phyloP scores from a whole-genome alignment of 2,113 vertebrate species.

The Erythrolamprus reginae region DNA sequence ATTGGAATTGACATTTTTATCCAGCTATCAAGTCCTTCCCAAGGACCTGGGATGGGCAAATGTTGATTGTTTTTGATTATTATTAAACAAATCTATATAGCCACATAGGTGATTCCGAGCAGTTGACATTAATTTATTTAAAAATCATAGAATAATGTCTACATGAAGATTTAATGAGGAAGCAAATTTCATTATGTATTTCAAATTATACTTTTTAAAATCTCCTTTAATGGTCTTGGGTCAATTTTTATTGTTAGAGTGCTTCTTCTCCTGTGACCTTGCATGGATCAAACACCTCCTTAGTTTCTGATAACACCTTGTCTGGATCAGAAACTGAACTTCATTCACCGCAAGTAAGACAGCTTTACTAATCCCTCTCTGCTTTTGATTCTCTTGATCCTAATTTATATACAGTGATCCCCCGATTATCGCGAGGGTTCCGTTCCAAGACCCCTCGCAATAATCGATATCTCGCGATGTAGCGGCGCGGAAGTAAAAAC shows the following conservation, averaged over 20 bases:
- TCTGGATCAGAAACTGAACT: constrained; percentile 66
- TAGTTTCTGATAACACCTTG: constrained; percentile 59
- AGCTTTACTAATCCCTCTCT: background rate
- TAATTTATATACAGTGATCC: too few relatives aligned
- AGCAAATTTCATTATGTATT: background rate
- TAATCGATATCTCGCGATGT: too few relatives aligned
- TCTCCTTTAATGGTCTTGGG: background rate
- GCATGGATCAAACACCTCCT: constrained; percentile 61
- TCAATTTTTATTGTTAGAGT: constrained; percentile 43
- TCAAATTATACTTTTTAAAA: background rate
- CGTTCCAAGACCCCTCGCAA: too few relatives aligned
- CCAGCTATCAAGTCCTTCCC: background rate
- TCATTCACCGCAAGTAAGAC: constrained; percentile 62
- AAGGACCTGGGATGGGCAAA: background rate
- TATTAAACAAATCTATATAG: background rate
- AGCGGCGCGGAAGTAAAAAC: too few relatives aligned
- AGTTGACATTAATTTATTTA: background rate
- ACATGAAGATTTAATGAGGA: background rate
- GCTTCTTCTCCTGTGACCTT: constrained; percentile 54
- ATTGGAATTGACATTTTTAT: background rate
- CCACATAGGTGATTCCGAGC: background rate
- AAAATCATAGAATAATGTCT: background rate
- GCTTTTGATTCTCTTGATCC: background rate
- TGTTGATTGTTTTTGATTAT: background rate
- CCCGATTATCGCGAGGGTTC: too few relatives aligned